These are phyloP conservation scores for Passerina amoena DNA, from an alignment of 2,113 vertebrate species.

Conservation along the genomic window DNA sequence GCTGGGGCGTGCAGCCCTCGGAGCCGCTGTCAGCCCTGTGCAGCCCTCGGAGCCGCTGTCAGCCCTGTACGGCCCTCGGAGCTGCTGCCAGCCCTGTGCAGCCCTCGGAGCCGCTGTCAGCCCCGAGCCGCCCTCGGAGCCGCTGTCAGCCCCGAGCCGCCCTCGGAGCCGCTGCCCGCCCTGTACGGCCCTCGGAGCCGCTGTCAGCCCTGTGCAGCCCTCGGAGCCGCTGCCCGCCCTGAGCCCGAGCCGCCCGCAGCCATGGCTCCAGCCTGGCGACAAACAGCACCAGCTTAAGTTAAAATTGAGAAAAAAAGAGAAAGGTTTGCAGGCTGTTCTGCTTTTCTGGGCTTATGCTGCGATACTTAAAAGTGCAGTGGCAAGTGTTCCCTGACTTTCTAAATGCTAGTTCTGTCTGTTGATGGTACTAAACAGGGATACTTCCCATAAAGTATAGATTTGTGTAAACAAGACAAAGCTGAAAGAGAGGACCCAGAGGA, in stretches of 20 bases:
- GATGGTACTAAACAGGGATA: background rate
- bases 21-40: background rate
- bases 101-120: too few relatives aligned
- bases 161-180: background rate
- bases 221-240: too few relatives aligned
- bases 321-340: background rate
- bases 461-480: background rate
- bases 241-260: background rate
- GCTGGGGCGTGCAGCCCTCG: background rate
- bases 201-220: too few relatives aligned
- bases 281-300: accelerated
- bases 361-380: background rate
- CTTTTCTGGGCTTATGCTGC: background rate
- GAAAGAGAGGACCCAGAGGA: background rate
- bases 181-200: too few relatives aligned
- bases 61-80: too few relatives aligned
- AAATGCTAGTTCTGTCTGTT: background rate
- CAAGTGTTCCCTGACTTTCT: background rate
- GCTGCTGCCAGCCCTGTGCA: too few relatives aligned
- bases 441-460: background rate
- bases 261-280: background rate
- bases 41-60: too few relatives aligned
- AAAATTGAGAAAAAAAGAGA: background rate
- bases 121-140: too few relatives aligned
- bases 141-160: too few relatives aligned